Evolutionary conservation across 2,888 invertebrate genomes (phyloP).

Genomic region (Sarcophaga carnaria): DNA sequence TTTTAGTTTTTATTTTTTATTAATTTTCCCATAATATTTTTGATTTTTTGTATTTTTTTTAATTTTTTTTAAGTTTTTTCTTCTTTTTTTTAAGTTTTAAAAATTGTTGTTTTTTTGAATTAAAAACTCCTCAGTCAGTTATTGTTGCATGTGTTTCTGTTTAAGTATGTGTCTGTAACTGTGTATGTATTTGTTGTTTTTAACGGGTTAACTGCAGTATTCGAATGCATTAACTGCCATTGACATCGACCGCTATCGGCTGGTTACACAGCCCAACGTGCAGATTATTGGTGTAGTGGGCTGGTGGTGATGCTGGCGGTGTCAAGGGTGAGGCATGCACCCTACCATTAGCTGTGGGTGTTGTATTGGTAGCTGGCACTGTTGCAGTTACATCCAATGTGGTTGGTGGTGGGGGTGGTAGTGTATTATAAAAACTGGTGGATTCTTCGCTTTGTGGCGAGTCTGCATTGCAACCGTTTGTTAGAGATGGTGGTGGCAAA

Average conservation of each 20-base stretch:
- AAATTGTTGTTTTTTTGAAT: constrained; percentile 37
- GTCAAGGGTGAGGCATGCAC: constrained; percentile 75
- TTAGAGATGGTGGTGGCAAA: constrained; percentile 54
- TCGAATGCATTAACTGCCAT: constrained; percentile 77
- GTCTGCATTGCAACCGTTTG: constrained; percentile 34
- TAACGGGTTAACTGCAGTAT: constrained; percentile 38
- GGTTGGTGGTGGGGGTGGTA: constrained; percentile 61
- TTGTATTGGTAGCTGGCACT: not conserved
- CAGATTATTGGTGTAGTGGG: constrained; percentile 66
- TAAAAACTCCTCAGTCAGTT: constrained; percentile 67
- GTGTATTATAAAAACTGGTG: constrained; percentile 46
- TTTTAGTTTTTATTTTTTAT: constrained; percentile 17
- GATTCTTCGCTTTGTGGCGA: constrained; percentile 53
- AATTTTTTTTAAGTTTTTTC: constrained; percentile 10
- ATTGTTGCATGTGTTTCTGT: constrained; percentile 32
- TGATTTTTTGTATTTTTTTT: constrained; percentile 30
- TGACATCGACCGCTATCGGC: constrained; percentile 75
- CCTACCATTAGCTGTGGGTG: constrained; percentile 59
- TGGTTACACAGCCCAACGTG: constrained; percentile 71
- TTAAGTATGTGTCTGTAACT: not conserved
- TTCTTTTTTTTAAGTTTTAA: constrained; percentile 29
- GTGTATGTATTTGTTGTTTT: constrained; percentile 11
- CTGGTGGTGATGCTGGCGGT: constrained; percentile 77
- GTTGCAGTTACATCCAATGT: constrained; percentile 34
- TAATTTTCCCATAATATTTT: constrained; percentile 30